Conservation (phyloP, 2,113 vertebrate genomes). For the Bufo gargarizans region DNA sequence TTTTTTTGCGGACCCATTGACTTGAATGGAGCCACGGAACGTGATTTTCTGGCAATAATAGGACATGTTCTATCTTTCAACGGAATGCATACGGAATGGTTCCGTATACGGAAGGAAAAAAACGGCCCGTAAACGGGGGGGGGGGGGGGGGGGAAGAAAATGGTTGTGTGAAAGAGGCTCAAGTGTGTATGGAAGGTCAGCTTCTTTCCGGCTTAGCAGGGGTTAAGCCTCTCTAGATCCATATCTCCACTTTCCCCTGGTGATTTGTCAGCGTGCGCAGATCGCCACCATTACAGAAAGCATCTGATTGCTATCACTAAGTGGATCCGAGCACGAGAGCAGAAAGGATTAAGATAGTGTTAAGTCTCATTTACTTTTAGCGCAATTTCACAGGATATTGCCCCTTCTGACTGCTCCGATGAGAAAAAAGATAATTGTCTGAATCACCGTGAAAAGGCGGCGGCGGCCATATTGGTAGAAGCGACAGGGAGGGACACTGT, state of each 20-base stretch:
- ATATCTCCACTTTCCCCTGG: neutral
- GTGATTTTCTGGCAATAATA: no score
- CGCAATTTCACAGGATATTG: conserved; percentile 56
- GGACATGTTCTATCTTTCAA: no score
- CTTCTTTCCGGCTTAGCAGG: neutral
- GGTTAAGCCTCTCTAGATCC: conserved; percentile 29
- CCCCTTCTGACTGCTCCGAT: conserved; percentile 41
- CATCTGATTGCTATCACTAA: conserved; percentile 54
- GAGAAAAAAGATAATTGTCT: conserved; percentile 10
- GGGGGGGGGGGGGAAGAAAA: no score
- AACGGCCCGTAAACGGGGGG: no score
- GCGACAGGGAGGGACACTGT: neutral
- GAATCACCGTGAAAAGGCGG: conserved; percentile 16
- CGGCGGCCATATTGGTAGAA: neutral
- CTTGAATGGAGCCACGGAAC: no score
- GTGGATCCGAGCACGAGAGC: conserved; percentile 35
- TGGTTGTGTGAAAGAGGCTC: no score
- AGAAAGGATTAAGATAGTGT: conserved; percentile 55
- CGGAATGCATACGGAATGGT: no score
- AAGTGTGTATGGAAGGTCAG: no score
- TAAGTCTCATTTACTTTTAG: conserved; percentile 56
- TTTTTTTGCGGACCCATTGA: no score
- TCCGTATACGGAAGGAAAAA: no score
- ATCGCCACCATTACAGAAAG: conserved; percentile 30
- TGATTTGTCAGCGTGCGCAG: conserved; percentile 30